These are phyloP conservation scores for Gorsachius magnificus DNA, from an alignment of 2,797 vertebrate species.

Conservation along the genomic window DNA sequence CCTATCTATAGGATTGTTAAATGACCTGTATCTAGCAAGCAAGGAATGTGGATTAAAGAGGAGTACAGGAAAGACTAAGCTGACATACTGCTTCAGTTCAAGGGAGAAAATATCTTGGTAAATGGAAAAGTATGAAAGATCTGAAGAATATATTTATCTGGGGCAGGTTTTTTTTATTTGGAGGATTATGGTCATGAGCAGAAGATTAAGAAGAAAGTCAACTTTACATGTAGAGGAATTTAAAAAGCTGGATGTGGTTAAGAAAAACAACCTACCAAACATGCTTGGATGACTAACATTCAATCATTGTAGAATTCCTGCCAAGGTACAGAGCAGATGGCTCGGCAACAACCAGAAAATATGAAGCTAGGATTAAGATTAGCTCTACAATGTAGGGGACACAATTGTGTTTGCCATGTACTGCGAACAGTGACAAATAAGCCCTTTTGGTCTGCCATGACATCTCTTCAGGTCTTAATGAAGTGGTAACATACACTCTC, in stretches of 20 bases:
- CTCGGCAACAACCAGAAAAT: constrained; percentile 8
- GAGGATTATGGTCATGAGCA: neutral
- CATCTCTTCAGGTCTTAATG: neutral
- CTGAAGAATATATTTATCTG: constrained; percentile 41
- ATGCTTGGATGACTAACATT: neutral
- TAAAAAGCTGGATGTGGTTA: neutral
- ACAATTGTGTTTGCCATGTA: neutral
- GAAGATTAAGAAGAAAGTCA: constrained; percentile 16
- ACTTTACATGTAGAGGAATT: constrained; percentile 12
- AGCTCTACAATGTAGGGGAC: neutral
- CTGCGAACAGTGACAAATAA: neutral
- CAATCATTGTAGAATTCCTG: neutral
- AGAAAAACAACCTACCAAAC: constrained; percentile 33
- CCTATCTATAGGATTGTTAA: constrained; percentile 10
- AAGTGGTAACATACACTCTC: neutral
- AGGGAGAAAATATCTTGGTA: constrained; percentile 6
- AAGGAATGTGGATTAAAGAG: constrained; percentile 46
- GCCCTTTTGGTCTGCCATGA: neutral
- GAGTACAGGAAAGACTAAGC: constrained; percentile 21
- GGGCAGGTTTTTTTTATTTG: constrained; percentile 39
- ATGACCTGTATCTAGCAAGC: constrained; percentile 23
- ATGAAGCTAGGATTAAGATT: neutral
- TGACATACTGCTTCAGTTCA: constrained; percentile 19
- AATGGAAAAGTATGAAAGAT: constrained; percentile 23
- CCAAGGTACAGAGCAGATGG: constrained; percentile 11